Base-by-base conservation (phyloP, 2,113 vertebrate genomes). In the Hemicordylus capensis region DNA sequence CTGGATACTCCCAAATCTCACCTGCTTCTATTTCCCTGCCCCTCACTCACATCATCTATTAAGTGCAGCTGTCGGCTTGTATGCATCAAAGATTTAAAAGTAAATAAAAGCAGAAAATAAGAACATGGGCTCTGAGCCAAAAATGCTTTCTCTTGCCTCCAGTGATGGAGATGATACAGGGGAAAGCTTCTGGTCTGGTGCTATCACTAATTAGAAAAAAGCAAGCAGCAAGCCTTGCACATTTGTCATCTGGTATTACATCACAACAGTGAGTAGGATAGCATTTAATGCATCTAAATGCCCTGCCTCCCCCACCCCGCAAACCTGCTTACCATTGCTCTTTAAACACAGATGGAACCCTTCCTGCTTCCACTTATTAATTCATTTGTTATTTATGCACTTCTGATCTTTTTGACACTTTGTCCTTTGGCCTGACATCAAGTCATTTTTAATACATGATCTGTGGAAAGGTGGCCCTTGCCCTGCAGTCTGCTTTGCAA, bases 371-470 rank as follows among this genome's bases (percentile, higher is more conserved):
- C 90, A 81, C 89, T 74, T 91, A 95, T 92, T 94, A 95, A 94
- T 96, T 95, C 95, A 92, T 94, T 90, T 94, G 93, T 94, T 95
- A 91, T 92, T 94, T 94, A 93, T 90, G 92, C 87, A 86, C 88
- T 95, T 92, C 77, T 92, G 93, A 94, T 96, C 92, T 94, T 91
- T 80, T 86, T 93, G 95, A 93, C 81, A 88, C 92, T 92, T 90
- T 89, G 92, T 95, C 93, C 90, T 93, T 90, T 93, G 87, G 90
- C 92, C 85, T 91, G 89, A 91, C 92, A 94, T 89, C 88, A 87
- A 94, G 86, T 95, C 92, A 95, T 94, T 95, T 95, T 95, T 95
- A 92, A 95, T 93, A 94, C 92, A 92, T 91, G 95, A 92, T 92
- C 87, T 94, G 91, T 91, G 93, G 83, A 95, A 95, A 94, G 93